A percentile compares a stretch with the other conserved stretches of the same genome.
phyloP scores from a whole-genome alignment of 2,113 vertebrate species.

The Podocnemis expansa region DNA sequence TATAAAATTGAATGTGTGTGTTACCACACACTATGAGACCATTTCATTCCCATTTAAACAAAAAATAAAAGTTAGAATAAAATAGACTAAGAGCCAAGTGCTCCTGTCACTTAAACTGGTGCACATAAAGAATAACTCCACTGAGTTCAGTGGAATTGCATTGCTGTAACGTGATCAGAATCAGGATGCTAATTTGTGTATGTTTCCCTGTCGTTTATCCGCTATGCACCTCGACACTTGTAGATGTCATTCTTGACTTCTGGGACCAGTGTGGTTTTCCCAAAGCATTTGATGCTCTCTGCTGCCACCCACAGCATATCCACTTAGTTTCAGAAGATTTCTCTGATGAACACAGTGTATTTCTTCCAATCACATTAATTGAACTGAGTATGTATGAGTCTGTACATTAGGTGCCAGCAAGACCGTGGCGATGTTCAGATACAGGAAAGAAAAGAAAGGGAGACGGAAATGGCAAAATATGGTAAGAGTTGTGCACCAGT shows the following conservation, averaged over 20 bases:
- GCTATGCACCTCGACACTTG: fast-evolving
- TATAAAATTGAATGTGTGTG: not conserved
- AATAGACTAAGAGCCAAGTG: not conserved
- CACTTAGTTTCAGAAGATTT: not conserved
- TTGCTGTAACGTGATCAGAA: no score
- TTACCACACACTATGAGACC: not conserved
- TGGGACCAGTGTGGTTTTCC: not conserved
- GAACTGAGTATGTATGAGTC: fast-evolving
- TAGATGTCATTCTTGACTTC: fast-evolving
- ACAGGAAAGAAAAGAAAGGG: not conserved
- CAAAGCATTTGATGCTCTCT: not conserved
- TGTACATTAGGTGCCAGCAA: fast-evolving
- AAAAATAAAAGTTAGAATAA: no score
- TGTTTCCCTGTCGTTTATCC: not conserved
- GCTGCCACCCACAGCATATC: constrained; percentile 40
- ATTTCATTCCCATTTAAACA: not conserved
- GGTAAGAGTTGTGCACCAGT: not conserved
- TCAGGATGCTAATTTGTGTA: not conserved
- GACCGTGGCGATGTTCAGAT: not conserved
- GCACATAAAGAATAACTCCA: not conserved
- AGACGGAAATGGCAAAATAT: not conserved
- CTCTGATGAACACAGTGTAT: not conserved
- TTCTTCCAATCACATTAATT: not conserved
- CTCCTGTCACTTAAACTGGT: not conserved
- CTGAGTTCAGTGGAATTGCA: not conserved